These are phyloP conservation scores for Sinocyclocheilus anshuiensis DNA, from an alignment of 2,113 vertebrate species.

Conservation along the genomic window DNA sequence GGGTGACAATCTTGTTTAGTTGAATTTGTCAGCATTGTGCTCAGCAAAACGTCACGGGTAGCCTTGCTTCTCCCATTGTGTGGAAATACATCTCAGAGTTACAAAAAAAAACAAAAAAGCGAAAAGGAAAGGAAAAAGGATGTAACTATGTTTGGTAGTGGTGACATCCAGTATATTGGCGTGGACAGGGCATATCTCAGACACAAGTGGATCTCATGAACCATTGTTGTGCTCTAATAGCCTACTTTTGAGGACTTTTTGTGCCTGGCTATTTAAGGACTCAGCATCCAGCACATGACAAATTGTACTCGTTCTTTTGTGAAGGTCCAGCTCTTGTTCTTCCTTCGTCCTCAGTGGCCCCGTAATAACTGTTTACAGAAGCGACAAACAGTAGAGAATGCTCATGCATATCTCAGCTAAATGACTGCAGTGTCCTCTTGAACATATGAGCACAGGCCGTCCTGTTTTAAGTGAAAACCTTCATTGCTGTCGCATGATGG, in stretches of 20 bases:
- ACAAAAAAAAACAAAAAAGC: background rate
- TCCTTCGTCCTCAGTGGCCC: constrained; percentile 29
- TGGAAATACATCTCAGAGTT: background rate
- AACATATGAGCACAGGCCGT: background rate
- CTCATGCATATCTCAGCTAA: constrained; percentile 18
- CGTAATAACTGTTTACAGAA: constrained; percentile 38
- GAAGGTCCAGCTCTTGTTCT: constrained; percentile 74
- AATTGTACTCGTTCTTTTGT: constrained; percentile 76
- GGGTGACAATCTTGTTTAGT: constrained; percentile 24
- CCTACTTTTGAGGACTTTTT: constrained; percentile 78
- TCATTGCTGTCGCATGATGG: background rate
- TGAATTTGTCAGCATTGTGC: background rate
- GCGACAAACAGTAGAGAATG: constrained; percentile 35
- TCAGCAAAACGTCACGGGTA: constrained; percentile 4
- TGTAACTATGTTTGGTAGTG: constrained; percentile 33
- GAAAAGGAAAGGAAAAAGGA: background rate
- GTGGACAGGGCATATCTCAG: constrained; percentile 30
- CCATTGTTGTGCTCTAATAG: constrained; percentile 68
- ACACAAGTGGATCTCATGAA: constrained; percentile 49
- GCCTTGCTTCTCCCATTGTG: constrained; percentile 12
- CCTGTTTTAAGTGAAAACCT: constrained; percentile 28
- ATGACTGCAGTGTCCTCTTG: constrained; percentile 27
- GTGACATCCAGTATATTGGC: constrained; percentile 37
- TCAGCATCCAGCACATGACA: constrained; percentile 78
- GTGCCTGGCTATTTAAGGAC: constrained; percentile 79